A percentile compares a stretch with the other conserved stretches of the same genome.
Evolutionary conservation across 2,113 vertebrate genomes (phyloP).

Genomic region (Oncorhynchus keta): DNA sequence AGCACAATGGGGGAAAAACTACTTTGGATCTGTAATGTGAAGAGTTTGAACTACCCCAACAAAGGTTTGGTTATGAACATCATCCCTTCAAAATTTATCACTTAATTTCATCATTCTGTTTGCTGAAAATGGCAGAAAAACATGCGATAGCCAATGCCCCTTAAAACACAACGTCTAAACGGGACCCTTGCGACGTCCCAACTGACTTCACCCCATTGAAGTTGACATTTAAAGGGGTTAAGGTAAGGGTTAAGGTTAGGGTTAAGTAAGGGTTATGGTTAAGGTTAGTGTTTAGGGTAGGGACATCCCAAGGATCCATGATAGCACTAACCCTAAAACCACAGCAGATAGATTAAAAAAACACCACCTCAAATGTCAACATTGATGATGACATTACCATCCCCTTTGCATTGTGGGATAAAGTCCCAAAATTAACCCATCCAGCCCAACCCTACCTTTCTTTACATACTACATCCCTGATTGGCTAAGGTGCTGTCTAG

Average conservation of each 20-base stretch:
- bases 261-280: too few relatives aligned
- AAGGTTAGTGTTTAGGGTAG: too few relatives aligned
- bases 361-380: not conserved
- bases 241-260: too few relatives aligned
- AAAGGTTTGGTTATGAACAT: slow-evolving; percentile 51
- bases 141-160: too few relatives aligned
- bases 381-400: slow-evolving; percentile 56
- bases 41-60: slow-evolving; percentile 37
- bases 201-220: too few relatives aligned
- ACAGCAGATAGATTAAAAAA: not conserved
- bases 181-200: too few relatives aligned
- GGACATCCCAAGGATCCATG: too few relatives aligned
- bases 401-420: slow-evolving; percentile 37
- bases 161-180: too few relatives aligned
- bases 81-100: slow-evolving; percentile 41
- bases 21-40: not conserved
- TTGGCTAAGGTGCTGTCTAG: slow-evolving; percentile 64
- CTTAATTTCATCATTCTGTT: slow-evolving; percentile 17
- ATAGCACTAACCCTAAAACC: slow-evolving; percentile 3
- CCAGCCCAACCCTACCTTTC: slow-evolving; percentile 37
- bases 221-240: too few relatives aligned
- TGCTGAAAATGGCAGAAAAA: slow-evolving; percentile 47
- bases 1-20: not conserved
- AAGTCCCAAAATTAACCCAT: slow-evolving; percentile 2
- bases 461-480: slow-evolving; percentile 30